phyloP scores from a whole-genome alignment of 2,888 invertebrate species.

The Phortica magna region DNA sequence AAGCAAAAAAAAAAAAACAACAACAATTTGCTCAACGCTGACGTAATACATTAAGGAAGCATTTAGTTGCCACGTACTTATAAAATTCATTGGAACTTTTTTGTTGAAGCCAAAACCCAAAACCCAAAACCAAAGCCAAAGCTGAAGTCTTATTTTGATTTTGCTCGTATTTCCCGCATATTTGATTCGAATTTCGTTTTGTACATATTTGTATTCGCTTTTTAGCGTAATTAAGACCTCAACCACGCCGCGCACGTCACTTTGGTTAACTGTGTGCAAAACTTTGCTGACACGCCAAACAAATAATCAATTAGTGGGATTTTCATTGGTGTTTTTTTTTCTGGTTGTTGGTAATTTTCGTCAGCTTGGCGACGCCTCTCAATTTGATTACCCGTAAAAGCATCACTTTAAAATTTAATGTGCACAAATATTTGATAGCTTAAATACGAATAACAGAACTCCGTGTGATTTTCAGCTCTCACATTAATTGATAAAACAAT shows the following conservation, averaged over 20 bases:
- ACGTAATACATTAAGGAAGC: too few species aligned
- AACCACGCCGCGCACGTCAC: neutral
- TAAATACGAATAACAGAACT: too few species aligned
- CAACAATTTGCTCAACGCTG: neutral
- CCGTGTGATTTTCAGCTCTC: too few species aligned
- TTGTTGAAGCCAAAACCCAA: too few species aligned
- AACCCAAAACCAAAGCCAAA: neutral
- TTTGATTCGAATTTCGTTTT: constrained; percentile 25
- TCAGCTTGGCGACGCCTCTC: neutral
- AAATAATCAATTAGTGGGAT: constrained; percentile 32
- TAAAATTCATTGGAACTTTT: too few species aligned
- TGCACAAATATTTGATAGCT: neutral
- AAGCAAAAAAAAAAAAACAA: neutral
- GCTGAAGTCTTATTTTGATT: too few species aligned
- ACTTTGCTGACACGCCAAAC: neutral
- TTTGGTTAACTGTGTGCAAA: neutral
- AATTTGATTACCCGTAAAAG: neutral
- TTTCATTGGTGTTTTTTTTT: constrained; percentile 13
- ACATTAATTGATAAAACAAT: neutral
- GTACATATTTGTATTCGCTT: constrained; percentile 32
- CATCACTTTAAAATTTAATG: constrained; percentile 24
- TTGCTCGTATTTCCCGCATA: constrained; percentile 18
- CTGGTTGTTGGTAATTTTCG: too few species aligned
- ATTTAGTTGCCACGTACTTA: too few species aligned
- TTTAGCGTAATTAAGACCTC: constrained; percentile 31